Evolutionary conservation across 2,888 invertebrate genomes (phyloP).

Genomic region (Neria commutata): DNA sequence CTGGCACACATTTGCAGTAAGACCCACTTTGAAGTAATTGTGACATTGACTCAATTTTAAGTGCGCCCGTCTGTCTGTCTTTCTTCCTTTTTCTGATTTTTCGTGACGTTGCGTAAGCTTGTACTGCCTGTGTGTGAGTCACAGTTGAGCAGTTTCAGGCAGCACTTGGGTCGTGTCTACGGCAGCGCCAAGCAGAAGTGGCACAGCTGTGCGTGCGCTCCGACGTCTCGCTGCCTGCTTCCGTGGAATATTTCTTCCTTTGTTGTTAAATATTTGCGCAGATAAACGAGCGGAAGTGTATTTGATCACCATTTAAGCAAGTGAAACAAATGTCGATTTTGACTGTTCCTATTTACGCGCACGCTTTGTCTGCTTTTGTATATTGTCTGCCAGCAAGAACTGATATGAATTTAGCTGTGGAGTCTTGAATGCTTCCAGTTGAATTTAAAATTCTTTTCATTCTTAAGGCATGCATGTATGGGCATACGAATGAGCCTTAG

Average conservation of each 20-base stretch:
- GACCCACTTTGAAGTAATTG: constrained; percentile 4
- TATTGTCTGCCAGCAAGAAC: neutral
- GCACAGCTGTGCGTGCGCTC: constrained; percentile 3
- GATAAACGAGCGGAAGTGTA: constrained; percentile 53
- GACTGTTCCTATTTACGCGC: constrained; percentile 16
- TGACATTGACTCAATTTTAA: constrained; percentile 10
- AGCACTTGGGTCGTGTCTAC: too few relatives aligned
- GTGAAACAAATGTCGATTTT: constrained; percentile 42
- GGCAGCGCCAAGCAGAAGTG: too few relatives aligned
- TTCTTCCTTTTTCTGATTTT: too few relatives aligned
- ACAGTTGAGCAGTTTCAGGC: too few relatives aligned
- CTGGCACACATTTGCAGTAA: neutral
- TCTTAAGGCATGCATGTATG: too few relatives aligned
- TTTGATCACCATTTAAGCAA: constrained; percentile 46
- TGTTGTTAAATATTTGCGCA: constrained; percentile 49
- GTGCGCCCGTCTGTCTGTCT: neutral
- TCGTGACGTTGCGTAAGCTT: too few relatives aligned
- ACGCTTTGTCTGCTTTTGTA: too few relatives aligned
- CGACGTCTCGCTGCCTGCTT: neutral
- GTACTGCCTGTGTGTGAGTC: too few relatives aligned
- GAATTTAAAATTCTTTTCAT: too few relatives aligned
- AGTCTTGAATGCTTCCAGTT: too few relatives aligned
- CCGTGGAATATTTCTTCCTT: constrained; percentile 43
- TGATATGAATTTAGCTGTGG: too few relatives aligned
- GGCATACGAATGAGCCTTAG: too few relatives aligned